Percentiles rank a stretch among this genome's conserved stretches.
Evolutionary conservation across 2,113 vertebrate species (phyloP).

Genomic region (Syngnathus floridae): DNA sequence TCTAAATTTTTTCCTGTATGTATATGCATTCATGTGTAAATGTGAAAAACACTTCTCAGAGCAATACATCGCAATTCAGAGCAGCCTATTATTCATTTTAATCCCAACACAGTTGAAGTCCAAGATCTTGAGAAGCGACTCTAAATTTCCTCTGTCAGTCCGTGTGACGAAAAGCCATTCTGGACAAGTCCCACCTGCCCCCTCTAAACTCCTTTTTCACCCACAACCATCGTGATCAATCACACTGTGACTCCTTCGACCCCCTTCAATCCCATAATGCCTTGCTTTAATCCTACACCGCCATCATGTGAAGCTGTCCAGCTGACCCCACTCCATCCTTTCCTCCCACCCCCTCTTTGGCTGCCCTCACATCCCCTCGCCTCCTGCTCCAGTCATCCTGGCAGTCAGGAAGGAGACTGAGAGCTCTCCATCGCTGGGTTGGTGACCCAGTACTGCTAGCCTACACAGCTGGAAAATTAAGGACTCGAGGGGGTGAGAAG

Average conservation of each 20-base stretch:
- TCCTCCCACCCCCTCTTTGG: conserved; percentile 13
- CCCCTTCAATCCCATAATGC: conserved; percentile 15
- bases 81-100: too few relatives aligned
- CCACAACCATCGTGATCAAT: conserved; percentile 61
- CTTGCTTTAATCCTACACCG: conserved; percentile 36
- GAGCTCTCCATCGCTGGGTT: conserved; percentile 36
- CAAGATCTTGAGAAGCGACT: too few relatives aligned
- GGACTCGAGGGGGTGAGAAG: conserved; percentile 44
- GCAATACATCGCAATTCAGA: conserved; percentile 13
- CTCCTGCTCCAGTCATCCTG: conserved; percentile 32
- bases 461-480: conserved; percentile 66
- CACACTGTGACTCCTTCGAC: conserved; percentile 46
- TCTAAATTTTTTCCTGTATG: conserved; percentile 27
- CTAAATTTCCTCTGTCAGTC: background rate
- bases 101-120: too few relatives aligned
- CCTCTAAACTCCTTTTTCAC: conserved; percentile 53
- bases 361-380: conserved; percentile 33
- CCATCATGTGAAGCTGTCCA: conserved; percentile 27
- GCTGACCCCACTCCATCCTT: conserved; percentile 31
- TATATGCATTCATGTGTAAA: background rate
- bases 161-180: conserved; percentile 38
- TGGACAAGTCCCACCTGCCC: conserved; percentile 47
- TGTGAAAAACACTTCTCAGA: conserved; percentile 42
- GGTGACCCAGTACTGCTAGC: conserved; percentile 52
- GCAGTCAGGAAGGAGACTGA: conserved; percentile 34